These are phyloP conservation scores for Lucifuga dentata DNA, from an alignment of 2,113 vertebrate species.

Conservation along the genomic window DNA sequence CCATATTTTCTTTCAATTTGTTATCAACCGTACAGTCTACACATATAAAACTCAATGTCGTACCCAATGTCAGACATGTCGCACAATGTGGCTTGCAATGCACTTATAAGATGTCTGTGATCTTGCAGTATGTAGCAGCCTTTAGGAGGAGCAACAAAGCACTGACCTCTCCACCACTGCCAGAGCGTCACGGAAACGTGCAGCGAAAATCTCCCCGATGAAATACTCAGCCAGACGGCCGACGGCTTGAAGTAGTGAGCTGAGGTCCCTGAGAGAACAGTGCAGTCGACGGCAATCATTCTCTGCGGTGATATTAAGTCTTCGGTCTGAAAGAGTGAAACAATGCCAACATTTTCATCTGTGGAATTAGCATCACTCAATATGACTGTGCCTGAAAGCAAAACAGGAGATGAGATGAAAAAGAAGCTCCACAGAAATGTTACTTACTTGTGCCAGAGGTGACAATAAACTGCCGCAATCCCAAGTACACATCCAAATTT, in stretches of 20 bases:
- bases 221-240: slow-evolving; percentile 96
- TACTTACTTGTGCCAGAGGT: slow-evolving; percentile 90
- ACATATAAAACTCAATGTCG: no score
- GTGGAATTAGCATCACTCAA: not conserved
- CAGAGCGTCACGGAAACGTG: slow-evolving; percentile 91
- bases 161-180: slow-evolving; percentile 94
- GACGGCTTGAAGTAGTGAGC: slow-evolving; percentile 94
- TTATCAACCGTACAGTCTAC: no score
- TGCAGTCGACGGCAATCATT: slow-evolving; percentile 95
- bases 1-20: no score
- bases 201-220: slow-evolving; percentile 91
- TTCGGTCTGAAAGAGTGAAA: slow-evolving; percentile 82
- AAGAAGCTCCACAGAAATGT: not conserved
- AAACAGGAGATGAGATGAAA: not conserved
- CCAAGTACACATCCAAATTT: slow-evolving; percentile 96
- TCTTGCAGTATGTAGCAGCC: no score
- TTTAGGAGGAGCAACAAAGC: not conserved
- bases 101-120: no score
- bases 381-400: not conserved
- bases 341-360: not conserved
- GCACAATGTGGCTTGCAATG: no score
- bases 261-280: slow-evolving; percentile 94
- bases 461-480: slow-evolving; percentile 94
- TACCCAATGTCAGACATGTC: no score
- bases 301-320: slow-evolving; percentile 95